Evolutionary conservation across 1,140 invertebrate genomes (phyloP).

Genomic region (Rhopalosiphum padi): DNA sequence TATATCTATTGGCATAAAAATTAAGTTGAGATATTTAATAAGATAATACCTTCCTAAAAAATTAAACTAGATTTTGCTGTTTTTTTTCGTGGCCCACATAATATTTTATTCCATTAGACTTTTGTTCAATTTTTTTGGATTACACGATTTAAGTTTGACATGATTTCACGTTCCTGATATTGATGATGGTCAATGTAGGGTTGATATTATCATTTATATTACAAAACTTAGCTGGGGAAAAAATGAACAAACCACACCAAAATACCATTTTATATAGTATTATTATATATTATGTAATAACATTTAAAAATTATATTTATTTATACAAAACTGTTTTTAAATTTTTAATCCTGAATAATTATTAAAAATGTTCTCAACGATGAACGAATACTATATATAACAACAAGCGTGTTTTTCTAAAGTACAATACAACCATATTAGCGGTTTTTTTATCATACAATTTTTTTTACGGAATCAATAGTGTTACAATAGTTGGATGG

Average conservation of each 20-base stretch:
- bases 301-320: conserved; percentile 22
- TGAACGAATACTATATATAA: background rate
- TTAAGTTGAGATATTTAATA: too few relatives aligned
- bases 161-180: too few relatives aligned
- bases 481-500: background rate
- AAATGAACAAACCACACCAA: background rate
- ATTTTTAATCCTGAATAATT: background rate
- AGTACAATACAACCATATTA: background rate
- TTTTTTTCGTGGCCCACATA: too few relatives aligned
- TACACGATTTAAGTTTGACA: too few relatives aligned
- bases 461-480: background rate
- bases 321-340: conserved; percentile 23
- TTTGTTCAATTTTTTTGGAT: too few relatives aligned
- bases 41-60: too few relatives aligned
- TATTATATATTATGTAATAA: conserved; percentile 1
- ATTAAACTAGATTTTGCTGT: too few relatives aligned
- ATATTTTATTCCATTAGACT: too few relatives aligned
- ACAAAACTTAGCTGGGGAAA: background rate
- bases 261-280: background rate
- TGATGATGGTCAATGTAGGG: too few relatives aligned
- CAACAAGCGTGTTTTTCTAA: background rate
- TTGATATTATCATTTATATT: background rate
- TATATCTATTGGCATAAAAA: too few relatives aligned
- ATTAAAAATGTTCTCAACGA: background rate
- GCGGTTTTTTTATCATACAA: background rate